These are phyloP conservation scores for Scaeva pyrastri DNA, from an alignment of 2,888 invertebrate genomes.

Conservation along the genomic window DNA sequence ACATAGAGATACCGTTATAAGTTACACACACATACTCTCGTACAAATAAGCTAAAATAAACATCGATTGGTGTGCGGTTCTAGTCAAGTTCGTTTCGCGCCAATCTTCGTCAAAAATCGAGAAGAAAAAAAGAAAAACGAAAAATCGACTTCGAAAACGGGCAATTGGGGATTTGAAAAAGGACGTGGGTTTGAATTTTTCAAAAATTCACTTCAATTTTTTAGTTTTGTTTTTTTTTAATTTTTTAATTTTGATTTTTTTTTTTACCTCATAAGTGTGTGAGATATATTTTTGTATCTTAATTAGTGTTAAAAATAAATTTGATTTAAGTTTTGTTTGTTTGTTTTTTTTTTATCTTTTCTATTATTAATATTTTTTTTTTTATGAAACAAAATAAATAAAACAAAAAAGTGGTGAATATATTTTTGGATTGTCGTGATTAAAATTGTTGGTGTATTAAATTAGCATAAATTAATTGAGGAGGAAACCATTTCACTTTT, in stretches of 20 bases:
- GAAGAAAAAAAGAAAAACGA: slow-evolving; percentile 28
- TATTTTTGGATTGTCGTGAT: neutral
- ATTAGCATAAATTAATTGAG: slow-evolving; percentile 60
- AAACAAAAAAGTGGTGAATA: neutral
- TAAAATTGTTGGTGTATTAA: slow-evolving; percentile 17
- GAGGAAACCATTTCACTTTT: slow-evolving; percentile 57
- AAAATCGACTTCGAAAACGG: neutral
- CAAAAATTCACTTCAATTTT: no score
- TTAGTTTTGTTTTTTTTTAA: neutral
- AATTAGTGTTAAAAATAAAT: slow-evolving; percentile 24
- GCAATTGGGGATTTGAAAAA: neutral
- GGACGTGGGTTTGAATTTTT: slow-evolving; percentile 6
- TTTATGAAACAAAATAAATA: neutral
- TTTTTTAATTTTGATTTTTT: no score
- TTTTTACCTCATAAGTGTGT: neutral
- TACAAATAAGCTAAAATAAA: neutral
- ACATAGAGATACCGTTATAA: slow-evolving; percentile 1
- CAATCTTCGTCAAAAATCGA: slow-evolving; percentile 34
- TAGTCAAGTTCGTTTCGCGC: slow-evolving; percentile 71
- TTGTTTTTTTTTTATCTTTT: neutral
- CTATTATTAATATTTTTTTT: neutral
- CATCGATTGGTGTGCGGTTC: slow-evolving; percentile 63
- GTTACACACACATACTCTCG: neutral
- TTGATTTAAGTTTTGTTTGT: slow-evolving; percentile 15
- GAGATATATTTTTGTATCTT: slow-evolving; percentile 33